These are phyloP conservation scores for Sinohyriopsis cumingii DNA, from an alignment of 2,888 invertebrate genomes.

Conservation along the genomic window DNA sequence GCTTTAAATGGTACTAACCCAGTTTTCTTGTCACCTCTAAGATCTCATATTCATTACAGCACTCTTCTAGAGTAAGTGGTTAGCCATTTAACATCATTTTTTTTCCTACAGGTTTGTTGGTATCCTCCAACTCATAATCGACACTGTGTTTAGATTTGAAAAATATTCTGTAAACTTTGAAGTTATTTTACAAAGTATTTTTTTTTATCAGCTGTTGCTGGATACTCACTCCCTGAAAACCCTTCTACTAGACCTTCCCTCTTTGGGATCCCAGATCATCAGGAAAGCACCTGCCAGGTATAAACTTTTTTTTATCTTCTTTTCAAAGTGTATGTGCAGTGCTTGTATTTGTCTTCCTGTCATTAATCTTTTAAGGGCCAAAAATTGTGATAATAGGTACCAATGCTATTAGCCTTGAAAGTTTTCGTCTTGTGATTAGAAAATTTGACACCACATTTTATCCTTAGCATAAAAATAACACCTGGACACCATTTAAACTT, in stretches of 20 bases:
- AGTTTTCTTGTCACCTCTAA: too few species aligned
- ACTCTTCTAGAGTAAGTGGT: too few species aligned
- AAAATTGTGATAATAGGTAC: not conserved
- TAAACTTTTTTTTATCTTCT: slow-evolving; percentile 1
- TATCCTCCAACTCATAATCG: not conserved
- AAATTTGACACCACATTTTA: too few species aligned
- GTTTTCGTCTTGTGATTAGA: too few species aligned
- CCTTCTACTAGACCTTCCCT: slow-evolving; percentile 93
- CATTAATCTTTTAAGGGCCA: not conserved
- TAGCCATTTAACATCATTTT: too few species aligned
- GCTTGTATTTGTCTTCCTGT: not conserved
- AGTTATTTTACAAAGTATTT: not conserved
- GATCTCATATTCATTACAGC: too few species aligned
- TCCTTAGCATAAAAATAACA: too few species aligned
- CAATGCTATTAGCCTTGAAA: too few species aligned
- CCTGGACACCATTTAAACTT: too few species aligned
- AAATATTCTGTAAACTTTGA: not conserved
- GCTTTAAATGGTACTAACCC: too few species aligned
- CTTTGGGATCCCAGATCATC: slow-evolving; percentile 88
- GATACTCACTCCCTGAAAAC: slow-evolving; percentile 85
- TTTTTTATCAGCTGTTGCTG: slow-evolving; percentile 82
- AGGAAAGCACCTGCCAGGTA: slow-evolving; percentile 92
- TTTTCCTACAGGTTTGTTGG: not conserved
- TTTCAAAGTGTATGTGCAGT: not conserved
- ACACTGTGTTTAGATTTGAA: not conserved